These are phyloP conservation scores for Crocuta crocuta DNA, from an alignment of 2,113 vertebrate species.

Conservation along the genomic window DNA sequence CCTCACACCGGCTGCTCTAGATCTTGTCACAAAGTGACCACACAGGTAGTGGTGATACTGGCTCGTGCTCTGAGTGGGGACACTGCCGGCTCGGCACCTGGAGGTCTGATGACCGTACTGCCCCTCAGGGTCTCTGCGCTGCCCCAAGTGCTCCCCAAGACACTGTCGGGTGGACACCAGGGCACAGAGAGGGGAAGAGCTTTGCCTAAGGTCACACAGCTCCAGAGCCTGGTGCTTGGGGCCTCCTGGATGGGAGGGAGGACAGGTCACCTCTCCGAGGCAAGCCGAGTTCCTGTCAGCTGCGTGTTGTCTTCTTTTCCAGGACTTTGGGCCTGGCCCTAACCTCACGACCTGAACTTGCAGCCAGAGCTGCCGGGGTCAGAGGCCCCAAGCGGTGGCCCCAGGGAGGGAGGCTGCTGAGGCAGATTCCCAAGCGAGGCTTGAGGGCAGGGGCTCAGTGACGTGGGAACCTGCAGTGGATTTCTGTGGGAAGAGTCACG, in stretches of 20 bases:
- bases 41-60: neutral
- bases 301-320: too few species aligned
- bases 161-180: neutral
- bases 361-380: neutral
- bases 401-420: neutral
- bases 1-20: neutral
- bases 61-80: neutral
- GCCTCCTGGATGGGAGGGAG: neutral
- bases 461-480: neutral
- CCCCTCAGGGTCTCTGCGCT: neutral
- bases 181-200: neutral
- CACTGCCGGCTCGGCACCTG: neutral
- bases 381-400: too few species aligned
- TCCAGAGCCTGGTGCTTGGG: neutral
- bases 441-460: fast-evolving
- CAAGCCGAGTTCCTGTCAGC: neutral
- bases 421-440: too few species aligned
- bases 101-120: neutral
- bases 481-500: neutral
- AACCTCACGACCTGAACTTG: neutral
- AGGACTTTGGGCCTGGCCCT: neutral
- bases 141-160: neutral
- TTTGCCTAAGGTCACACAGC: neutral
- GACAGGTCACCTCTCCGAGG: neutral
- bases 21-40: neutral